phyloP scores from a whole-genome alignment of 2,113 vertebrate species.

The Cairina moschata region DNA sequence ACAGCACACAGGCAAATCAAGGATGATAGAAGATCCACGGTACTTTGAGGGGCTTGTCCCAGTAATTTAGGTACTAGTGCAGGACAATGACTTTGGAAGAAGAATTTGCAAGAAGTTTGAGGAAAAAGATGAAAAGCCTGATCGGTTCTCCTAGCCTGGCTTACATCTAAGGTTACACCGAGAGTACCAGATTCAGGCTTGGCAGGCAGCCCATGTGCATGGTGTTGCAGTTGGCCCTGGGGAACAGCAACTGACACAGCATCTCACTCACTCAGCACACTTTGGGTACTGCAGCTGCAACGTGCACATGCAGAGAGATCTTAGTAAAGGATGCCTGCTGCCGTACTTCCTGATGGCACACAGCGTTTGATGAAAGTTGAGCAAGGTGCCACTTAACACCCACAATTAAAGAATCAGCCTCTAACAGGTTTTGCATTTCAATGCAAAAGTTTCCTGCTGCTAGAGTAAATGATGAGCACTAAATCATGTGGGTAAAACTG shows the following conservation, averaged over 20 bases:
- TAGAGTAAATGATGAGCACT: not conserved
- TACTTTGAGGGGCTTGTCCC: not conserved
- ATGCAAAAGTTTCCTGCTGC: not conserved
- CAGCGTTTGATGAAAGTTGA: not conserved
- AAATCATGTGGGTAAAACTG: not conserved
- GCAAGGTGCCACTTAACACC: not conserved
- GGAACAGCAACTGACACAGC: not conserved
- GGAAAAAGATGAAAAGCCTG: fast-evolving
- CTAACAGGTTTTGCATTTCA: not conserved
- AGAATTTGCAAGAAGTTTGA: not conserved
- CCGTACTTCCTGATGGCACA: not conserved
- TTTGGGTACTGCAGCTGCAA: not conserved
- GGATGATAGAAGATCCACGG: not conserved
- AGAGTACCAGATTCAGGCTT: not conserved
- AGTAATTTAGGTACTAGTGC: not conserved
- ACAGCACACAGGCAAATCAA: not conserved
- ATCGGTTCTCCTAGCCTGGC: not conserved
- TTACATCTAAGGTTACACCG: not conserved
- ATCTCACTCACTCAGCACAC: not conserved
- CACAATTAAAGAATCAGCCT: not conserved
- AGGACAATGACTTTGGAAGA: not conserved
- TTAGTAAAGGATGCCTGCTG: fast-evolving
- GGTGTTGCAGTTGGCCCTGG: fast-evolving
- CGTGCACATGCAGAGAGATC: not conserved
- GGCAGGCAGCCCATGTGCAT: fast-evolving